Evolutionary conservation across 2,113 vertebrate genomes (phyloP).

Genomic region (Willisornis vidua): DNA sequence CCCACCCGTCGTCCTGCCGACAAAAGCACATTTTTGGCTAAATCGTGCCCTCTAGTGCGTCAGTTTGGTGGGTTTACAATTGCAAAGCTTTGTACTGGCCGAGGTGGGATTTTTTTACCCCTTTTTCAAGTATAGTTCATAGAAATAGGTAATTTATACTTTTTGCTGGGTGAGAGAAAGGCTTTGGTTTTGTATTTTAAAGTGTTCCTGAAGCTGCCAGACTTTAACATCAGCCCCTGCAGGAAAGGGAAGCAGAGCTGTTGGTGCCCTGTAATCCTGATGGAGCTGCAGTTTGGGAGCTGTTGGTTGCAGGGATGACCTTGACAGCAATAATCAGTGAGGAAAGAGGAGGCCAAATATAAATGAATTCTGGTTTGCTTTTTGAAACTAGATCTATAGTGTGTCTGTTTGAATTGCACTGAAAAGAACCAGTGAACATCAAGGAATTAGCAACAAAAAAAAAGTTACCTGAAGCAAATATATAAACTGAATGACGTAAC

Average conservation of each 20-base stretch:
- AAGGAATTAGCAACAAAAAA: neutral
- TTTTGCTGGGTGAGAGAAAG: neutral
- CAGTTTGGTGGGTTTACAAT: neutral
- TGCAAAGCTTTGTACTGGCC: rapidly evolving
- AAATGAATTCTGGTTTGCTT: neutral
- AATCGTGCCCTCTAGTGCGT: conserved; percentile 75
- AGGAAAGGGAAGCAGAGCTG: neutral
- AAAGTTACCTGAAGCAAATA: neutral
- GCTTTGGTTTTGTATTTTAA: neutral
- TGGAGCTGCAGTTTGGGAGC: neutral
- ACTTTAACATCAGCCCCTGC: rapidly evolving
- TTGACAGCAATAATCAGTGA: neutral
- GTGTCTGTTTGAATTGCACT: neutral
- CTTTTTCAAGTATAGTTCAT: rapidly evolving
- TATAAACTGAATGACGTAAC: neutral
- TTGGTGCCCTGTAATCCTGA: neutral
- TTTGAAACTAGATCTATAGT: neutral
- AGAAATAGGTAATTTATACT: neutral
- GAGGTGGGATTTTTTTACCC: rapidly evolving
- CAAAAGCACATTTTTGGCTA: conserved; percentile 57
- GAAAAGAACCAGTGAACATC: neutral
- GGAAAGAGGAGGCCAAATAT: neutral
- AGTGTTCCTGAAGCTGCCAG: neutral
- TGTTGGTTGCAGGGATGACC: neutral
- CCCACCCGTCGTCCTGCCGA: neutral